These are phyloP conservation scores for Scomber scombrus DNA, from an alignment of 2,113 vertebrate genomes.

Conservation along the genomic window DNA sequence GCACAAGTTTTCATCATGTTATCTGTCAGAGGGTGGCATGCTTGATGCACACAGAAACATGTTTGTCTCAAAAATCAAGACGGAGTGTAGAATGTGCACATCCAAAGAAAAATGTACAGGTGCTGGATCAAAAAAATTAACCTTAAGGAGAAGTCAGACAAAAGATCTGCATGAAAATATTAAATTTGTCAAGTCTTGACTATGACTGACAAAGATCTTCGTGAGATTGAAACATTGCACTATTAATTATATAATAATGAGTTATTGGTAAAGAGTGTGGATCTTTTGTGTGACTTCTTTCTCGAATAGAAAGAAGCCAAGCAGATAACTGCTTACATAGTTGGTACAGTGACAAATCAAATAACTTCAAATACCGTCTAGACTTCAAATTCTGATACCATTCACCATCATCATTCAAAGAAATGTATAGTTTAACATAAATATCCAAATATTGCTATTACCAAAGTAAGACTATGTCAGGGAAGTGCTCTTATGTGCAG, in stretches of 20 bases:
- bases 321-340: background rate
- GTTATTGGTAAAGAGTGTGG: slow-evolving; percentile 2
- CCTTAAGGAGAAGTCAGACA: background rate
- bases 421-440: slow-evolving; percentile 1
- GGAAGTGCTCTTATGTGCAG: background rate
- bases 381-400: background rate
- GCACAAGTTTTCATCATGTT: background rate
- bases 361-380: slow-evolving; percentile 1
- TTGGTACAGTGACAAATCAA: background rate
- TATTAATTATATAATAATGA: slow-evolving; percentile 8
- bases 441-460: slow-evolving; percentile 5
- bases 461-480: background rate
- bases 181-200: background rate
- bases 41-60: too few species aligned
- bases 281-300: background rate
- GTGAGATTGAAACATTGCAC: slow-evolving; percentile 11
- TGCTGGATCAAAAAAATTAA: background rate
- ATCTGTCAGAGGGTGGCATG: too few species aligned
- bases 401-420: slow-evolving; percentile 10
- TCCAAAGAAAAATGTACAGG: slow-evolving; percentile 3
- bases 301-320: background rate
- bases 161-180: background rate
- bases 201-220: background rate
- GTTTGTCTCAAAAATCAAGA: too few species aligned
- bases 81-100: background rate